Base-by-base conservation (phyloP, 1,140 invertebrate genomes). In the Plectus sambesii region DNA sequence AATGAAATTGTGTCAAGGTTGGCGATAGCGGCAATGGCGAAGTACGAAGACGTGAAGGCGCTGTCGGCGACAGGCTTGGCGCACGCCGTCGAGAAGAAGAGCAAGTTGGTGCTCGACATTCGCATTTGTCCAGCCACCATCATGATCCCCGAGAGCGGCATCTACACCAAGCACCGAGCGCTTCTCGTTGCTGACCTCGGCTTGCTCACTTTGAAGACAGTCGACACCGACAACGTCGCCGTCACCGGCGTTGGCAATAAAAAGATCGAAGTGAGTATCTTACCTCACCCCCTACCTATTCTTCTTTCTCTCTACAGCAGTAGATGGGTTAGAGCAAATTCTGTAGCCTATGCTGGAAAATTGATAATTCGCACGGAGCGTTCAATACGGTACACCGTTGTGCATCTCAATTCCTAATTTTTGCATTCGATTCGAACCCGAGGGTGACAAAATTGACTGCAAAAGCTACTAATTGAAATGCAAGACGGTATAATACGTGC, bases 21-120 rank as follows among this genome's bases (percentile, higher is more conserved):
- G n/a, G n/a, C n/a, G n/a, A n/a, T n/a, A n/a, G n/a, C 80, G n/a
- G 88, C 90, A 9, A 80, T 80, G 37, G 78, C 79, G 35, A 80
- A 81, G 63, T 73, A 96, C 23, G 81, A 81, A 27, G 82, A 84
- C 58, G 75, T 96, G 5, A 93, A 92, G 72, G 82, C 90, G 69
- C 85, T 83, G 69, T 93, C 89, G 0, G 81, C 85, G 0, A 75
- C 84, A 6, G 85, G 87, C 5, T 76, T 97, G 55, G 85, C 94
- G 62, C 81, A 90, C 66, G 83, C 87, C 1, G 84, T 97, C 41
- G 81, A 93, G 51, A 79, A 84, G 62, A 83, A 87, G 55, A 80
- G 81, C 1, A 79, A 81, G 48, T 73, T 94, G 1, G 87, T 96
- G 59, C 74, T 96, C 39, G 80, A 84, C 58, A 77, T 98, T 8